Percentiles rank a stretch among this genome's conserved stretches.
phyloP scores from a whole-genome alignment of 2,888 invertebrate genomes.

The Cosmopolites sordidus region DNA sequence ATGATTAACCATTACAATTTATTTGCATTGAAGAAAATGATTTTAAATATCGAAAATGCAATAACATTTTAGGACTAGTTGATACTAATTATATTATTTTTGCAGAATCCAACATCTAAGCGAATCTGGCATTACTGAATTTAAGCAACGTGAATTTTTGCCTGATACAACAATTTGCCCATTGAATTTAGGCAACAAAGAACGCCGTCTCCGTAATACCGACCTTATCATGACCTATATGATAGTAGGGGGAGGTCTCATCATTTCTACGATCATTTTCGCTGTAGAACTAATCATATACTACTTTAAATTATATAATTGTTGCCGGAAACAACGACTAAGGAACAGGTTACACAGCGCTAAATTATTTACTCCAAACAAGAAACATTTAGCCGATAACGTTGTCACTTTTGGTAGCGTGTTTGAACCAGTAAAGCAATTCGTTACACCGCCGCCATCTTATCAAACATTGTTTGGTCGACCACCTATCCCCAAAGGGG shows the following conservation, averaged over 20 bases:
- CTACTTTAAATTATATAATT: constrained; percentile 7
- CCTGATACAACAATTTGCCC: constrained; percentile 79
- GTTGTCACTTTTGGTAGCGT: not conserved
- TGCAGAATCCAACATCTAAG: constrained; percentile 62
- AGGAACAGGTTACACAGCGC: not conserved
- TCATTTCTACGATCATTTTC: constrained; percentile 61
- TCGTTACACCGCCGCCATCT: constrained; percentile 57
- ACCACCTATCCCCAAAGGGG: constrained; percentile 36
- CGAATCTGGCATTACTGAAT: constrained; percentile 72
- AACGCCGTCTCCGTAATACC: constrained; percentile 68
- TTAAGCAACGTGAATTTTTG: constrained; percentile 58
- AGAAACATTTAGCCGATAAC: not conserved
- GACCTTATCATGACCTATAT: constrained; percentile 78
- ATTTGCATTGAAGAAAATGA: no score
- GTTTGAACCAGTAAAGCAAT: constrained; percentile 16
- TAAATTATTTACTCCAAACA: not conserved
- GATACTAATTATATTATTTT: no score
- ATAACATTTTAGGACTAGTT: no score
- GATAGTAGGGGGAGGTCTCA: constrained; percentile 67
- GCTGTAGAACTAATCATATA: constrained; percentile 55
- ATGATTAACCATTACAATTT: no score
- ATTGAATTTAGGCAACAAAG: constrained; percentile 72
- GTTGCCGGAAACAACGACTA: constrained; percentile 3
- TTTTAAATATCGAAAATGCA: no score
- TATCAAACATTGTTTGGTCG: constrained; percentile 57